Conservation (phyloP, 2,113 vertebrate species). For the Platycercus adscitus region DNA sequence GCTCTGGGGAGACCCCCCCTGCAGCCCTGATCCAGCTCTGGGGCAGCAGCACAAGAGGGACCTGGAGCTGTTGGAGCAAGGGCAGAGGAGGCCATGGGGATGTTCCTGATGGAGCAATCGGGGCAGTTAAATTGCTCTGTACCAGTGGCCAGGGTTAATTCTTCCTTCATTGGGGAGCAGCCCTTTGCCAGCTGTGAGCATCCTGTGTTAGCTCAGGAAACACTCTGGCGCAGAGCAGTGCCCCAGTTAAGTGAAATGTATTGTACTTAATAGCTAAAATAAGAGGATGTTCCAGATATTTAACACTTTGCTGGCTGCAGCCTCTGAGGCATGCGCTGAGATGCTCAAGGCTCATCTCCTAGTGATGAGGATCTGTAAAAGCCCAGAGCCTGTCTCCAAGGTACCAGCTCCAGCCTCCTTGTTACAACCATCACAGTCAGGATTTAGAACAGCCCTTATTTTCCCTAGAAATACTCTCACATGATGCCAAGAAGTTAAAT, state of each 20-base stretch:
- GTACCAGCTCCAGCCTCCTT: neutral
- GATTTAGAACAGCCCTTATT: neutral
- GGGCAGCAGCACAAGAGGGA: neutral
- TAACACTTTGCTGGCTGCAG: neutral
- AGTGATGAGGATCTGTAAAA: neutral
- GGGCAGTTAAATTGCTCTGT: accelerated
- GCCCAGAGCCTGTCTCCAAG: neutral
- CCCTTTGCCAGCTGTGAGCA: neutral
- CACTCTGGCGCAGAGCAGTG: neutral
- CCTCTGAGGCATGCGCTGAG: accelerated
- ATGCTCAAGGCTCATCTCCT: neutral
- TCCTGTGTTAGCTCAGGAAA: neutral
- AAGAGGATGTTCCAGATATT: neutral
- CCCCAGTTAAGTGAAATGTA: neutral
- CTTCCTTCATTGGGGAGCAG: neutral
- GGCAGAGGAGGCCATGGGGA: neutral
- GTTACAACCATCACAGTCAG: neutral
- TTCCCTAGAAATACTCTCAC: neutral
- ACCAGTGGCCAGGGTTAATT: neutral
- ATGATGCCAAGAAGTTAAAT: neutral
- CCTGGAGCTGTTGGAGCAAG: accelerated
- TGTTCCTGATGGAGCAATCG: neutral
- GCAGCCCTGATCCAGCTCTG: neutral
- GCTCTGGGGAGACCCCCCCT: too few relatives aligned
- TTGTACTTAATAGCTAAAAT: neutral